Percentiles rank a stretch among this genome's conserved stretches.
phyloP scores from a whole-genome alignment of 2,797 vertebrate genomes.

The Acanthurus lineatus region DNA sequence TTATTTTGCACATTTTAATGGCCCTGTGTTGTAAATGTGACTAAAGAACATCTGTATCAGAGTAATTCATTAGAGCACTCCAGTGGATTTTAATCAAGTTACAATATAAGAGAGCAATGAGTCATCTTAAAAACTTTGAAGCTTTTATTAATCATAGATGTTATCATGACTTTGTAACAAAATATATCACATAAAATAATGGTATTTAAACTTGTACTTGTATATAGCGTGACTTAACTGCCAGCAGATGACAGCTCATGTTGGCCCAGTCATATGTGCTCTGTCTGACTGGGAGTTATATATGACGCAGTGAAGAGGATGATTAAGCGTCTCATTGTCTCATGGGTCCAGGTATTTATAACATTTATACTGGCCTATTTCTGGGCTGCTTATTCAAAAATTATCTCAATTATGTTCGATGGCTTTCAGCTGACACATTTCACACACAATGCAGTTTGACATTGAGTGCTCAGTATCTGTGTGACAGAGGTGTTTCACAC shows the following conservation, averaged over 20 bases:
- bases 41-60: background rate
- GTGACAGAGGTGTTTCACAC: constrained; percentile 1
- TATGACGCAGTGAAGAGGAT: constrained; percentile 59
- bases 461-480: constrained; percentile 2
- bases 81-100: background rate
- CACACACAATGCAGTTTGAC: constrained; percentile 44
- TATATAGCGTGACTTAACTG: constrained; percentile 2
- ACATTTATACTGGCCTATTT: constrained; percentile 66
- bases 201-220: constrained; percentile 9
- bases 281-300: constrained; percentile 41
- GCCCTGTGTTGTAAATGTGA: background rate
- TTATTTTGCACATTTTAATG: background rate
- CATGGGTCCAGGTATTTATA: constrained; percentile 74
- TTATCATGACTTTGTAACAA: constrained; percentile 8
- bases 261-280: constrained; percentile 33
- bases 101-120: background rate
- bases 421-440: constrained; percentile 45
- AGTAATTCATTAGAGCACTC: constrained; percentile 2
- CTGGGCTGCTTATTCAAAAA: constrained; percentile 59
- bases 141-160: background rate
- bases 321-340: constrained; percentile 69
- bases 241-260: constrained; percentile 20
- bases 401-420: constrained; percentile 47
- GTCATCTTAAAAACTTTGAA: background rate
- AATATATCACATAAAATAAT: constrained; percentile 4